Evolutionary conservation across 1,140 invertebrate genomes (phyloP).

Genomic region (Sitodiplosis mosellana): DNA sequence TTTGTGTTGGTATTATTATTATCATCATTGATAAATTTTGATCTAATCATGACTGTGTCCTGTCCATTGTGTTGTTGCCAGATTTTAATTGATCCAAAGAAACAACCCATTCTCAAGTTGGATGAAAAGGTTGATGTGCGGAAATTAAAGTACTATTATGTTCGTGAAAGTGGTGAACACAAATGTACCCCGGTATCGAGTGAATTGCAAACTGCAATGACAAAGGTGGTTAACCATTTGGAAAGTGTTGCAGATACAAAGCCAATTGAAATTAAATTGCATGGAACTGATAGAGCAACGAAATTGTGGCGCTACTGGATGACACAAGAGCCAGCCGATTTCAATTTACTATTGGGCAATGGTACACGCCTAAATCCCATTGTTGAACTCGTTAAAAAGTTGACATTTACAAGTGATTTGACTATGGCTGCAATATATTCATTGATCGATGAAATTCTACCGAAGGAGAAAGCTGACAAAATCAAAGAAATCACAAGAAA

Average conservation of each 20-base stretch:
- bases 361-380: constrained; percentile 31
- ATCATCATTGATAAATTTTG: no score
- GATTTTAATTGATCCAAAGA: constrained; percentile 12
- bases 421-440: constrained; percentile 47
- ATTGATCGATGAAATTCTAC: constrained; percentile 40
- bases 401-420: constrained; percentile 34
- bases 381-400: constrained; percentile 36
- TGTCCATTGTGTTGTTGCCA: constrained; percentile 2
- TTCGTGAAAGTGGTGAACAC: constrained; percentile 46
- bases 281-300: constrained; percentile 39
- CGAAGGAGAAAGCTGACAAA: constrained; percentile 38
- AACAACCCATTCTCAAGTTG: constrained; percentile 19
- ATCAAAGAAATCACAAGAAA: constrained; percentile 36
- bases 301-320: constrained; percentile 57
- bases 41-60: no score
- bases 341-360: constrained; percentile 40
- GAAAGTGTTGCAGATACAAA: constrained; percentile 8
- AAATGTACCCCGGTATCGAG: constrained; percentile 45
- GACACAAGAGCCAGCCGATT: constrained; percentile 43
- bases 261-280: constrained; percentile 26
- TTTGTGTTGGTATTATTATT: constrained; percentile 8
- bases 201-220: constrained; percentile 46
- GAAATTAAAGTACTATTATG: constrained; percentile 58
- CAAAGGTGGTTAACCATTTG: constrained; percentile 14
- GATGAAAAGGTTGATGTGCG: constrained; percentile 39